Percentiles rank a stretch among this genome's conserved stretches.
phyloP scores from a whole-genome alignment of 2,113 vertebrate genomes.

The Catharus minimus region DNA sequence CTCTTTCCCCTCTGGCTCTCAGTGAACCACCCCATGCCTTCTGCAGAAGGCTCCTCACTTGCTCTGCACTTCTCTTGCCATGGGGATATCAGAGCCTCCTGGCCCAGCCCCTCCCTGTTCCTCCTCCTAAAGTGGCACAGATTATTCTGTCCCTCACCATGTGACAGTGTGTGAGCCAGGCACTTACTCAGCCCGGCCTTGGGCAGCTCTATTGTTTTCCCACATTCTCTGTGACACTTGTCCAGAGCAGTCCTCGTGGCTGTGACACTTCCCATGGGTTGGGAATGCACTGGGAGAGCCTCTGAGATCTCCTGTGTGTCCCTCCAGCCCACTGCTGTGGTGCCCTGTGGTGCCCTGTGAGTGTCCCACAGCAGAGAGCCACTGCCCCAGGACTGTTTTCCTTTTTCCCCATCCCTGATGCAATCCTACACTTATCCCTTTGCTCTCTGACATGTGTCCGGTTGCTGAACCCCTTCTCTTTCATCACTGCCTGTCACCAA shows the following conservation, averaged over 20 bases:
- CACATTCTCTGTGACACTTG: not conserved
- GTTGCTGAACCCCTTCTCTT: not conserved
- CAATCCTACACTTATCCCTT: not conserved
- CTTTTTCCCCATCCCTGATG: not conserved
- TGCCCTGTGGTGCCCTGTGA: not conserved
- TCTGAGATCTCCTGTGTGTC: not conserved
- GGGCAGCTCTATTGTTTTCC: not conserved
- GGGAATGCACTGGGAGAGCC: not conserved
- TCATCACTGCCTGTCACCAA: fast-evolving
- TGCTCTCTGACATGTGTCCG: not conserved
- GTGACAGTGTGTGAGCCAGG: fast-evolving
- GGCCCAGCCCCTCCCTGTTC: not conserved
- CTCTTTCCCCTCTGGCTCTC: not conserved
- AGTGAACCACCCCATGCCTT: not conserved
- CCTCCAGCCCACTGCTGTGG: not conserved
- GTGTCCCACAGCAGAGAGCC: not conserved
- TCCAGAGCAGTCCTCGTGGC: not conserved
- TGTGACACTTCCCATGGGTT: not conserved
- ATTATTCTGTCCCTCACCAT: fast-evolving
- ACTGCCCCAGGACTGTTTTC: not conserved
- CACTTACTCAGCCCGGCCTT: not conserved
- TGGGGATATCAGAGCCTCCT: not conserved
- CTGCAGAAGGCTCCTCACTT: not conserved
- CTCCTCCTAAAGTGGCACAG: not conserved
- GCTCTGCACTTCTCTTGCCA: not conserved